These are phyloP conservation scores for Onychostruthus taczanowskii DNA, from an alignment of 2,113 vertebrate genomes.

Conservation along the genomic window DNA sequence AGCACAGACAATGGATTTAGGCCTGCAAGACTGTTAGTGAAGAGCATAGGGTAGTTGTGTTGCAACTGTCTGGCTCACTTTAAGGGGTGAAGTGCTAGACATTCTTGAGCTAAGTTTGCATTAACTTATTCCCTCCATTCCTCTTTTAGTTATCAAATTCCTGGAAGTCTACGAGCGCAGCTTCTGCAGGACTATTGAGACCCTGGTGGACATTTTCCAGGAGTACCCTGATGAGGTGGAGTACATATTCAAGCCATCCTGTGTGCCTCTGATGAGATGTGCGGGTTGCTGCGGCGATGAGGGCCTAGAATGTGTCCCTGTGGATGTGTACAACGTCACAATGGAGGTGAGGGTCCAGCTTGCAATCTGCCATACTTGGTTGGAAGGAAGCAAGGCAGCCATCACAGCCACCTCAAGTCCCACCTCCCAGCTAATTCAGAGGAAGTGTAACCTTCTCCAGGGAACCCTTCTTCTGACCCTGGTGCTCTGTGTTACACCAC, in stretches of 20 bases:
- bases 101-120: slow-evolving; percentile 9
- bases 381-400: not conserved
- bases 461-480: not conserved
- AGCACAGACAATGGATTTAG: not conserved
- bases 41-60: slow-evolving; percentile 12
- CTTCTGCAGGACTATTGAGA: slow-evolving; percentile 89
- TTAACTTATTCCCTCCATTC: slow-evolving; percentile 30
- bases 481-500: not conserved
- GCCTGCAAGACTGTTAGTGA: not conserved
- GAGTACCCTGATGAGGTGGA: slow-evolving; percentile 96
- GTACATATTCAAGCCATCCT: slow-evolving; percentile 96
- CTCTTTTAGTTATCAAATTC: slow-evolving; percentile 86
- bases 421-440: not conserved
- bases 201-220: slow-evolving; percentile 95
- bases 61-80: slow-evolving; percentile 18
- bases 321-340: slow-evolving; percentile 85
- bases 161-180: slow-evolving; percentile 92
- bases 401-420: not conserved
- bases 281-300: slow-evolving; percentile 95
- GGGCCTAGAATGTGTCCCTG: slow-evolving; percentile 88
- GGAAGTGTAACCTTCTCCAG: not conserved
- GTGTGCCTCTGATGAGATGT: slow-evolving; percentile 91
- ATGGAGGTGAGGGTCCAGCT: slow-evolving; percentile 85
- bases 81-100: not conserved
- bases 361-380: not conserved